These are phyloP conservation scores for Lagenorhynchus albirostris DNA, from an alignment of 2,113 vertebrate species.

Conservation along the genomic window DNA sequence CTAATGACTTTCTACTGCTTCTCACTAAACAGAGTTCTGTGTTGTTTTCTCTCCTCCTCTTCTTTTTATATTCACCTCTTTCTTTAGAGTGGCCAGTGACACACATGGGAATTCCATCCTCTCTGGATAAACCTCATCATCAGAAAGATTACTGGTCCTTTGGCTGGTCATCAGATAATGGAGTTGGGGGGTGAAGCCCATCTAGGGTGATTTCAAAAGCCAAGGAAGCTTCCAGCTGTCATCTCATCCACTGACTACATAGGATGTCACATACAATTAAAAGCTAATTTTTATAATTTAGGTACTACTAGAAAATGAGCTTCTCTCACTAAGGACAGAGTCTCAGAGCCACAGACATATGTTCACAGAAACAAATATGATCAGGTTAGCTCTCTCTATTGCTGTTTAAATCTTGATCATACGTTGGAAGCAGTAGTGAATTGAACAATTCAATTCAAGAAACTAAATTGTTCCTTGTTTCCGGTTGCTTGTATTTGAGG, in stretches of 20 bases:
- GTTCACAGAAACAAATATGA: constrained; percentile 12
- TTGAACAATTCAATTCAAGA: too few relatives aligned
- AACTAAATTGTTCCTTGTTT: constrained; percentile 5
- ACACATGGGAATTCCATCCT: not conserved
- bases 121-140: not conserved
- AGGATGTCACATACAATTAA: not conserved
- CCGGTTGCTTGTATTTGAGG: not conserved
- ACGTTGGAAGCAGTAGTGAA: not conserved
- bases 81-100: not conserved
- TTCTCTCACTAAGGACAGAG: not conserved
- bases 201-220: not conserved
- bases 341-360: not conserved
- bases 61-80: not conserved
- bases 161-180: not conserved
- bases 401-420: constrained; percentile 33
- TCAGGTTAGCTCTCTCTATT: not conserved
- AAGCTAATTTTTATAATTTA: not conserved
- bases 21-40: not conserved
- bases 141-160: not conserved
- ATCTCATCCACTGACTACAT: not conserved
- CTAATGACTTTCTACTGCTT: not conserved
- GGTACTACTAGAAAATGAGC: not conserved
- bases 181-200: not conserved
- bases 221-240: not conserved
- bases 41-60: not conserved